phyloP scores from a whole-genome alignment of 2,888 invertebrate species.

The Caenorhabditis panamensis region DNA sequence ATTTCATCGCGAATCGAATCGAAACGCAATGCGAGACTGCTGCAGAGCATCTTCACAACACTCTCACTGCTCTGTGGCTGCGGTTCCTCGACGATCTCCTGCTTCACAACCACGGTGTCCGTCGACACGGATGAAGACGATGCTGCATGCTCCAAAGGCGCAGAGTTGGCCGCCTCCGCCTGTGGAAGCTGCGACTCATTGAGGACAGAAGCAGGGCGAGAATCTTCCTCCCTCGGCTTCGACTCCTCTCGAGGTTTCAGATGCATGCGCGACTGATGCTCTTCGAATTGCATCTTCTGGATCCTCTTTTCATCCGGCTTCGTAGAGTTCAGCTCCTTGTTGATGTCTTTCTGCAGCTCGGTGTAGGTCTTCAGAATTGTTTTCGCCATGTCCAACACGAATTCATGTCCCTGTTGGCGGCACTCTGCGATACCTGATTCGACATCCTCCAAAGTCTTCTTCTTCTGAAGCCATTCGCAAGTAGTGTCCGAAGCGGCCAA shows the following conservation, averaged over 20 bases:
- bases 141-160: background rate
- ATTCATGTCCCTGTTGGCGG: conserved; percentile 4
- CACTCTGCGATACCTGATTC: background rate
- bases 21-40: conserved; percentile 5
- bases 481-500: background rate
- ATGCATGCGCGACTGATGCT: background rate
- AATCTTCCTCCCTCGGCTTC: background rate
- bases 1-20: conserved; percentile 21
- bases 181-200: background rate
- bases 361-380: background rate
- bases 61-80: conserved; percentile 2
- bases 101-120: background rate
- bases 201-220: background rate
- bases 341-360: background rate
- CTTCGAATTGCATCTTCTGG: background rate
- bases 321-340: background rate
- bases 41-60: conserved; percentile 4
- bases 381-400: background rate
- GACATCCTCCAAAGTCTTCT: background rate
- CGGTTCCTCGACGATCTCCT: background rate
- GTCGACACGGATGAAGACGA: background rate
- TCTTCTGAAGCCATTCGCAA: conserved; percentile 1
- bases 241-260: background rate
- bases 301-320: background rate
- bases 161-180: background rate